These are phyloP conservation scores for Physeter macrocephalus DNA, from an alignment of 2,113 vertebrate genomes.

Conservation along the genomic window DNA sequence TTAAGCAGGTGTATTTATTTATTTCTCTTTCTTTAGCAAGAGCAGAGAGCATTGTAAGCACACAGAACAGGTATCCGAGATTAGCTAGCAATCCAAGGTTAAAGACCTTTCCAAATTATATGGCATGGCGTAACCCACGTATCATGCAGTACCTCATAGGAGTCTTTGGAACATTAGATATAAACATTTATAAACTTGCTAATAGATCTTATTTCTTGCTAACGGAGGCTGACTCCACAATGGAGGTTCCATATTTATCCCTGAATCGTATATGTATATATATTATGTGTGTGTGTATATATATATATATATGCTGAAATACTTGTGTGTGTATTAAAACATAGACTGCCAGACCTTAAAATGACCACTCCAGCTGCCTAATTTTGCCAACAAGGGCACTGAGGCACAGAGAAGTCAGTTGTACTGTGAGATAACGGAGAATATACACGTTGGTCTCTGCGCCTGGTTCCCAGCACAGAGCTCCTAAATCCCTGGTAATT, in stretches of 20 bases:
- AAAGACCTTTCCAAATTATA: neutral
- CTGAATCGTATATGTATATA: neutral
- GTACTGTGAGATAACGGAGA: neutral
- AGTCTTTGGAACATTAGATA: neutral
- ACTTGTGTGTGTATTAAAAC: neutral
- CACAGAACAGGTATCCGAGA: neutral
- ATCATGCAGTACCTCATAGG: neutral
- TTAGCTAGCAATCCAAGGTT: neutral
- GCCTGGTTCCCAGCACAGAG: neutral
- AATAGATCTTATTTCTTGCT: neutral
- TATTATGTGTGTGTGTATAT: too few relatives aligned
- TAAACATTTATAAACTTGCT: neutral
- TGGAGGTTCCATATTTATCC: neutral
- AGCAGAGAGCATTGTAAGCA: neutral
- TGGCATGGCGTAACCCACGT: neutral
- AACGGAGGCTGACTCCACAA: neutral
- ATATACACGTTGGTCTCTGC: neutral
- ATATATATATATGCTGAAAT: neutral
- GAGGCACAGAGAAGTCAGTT: neutral
- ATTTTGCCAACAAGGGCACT: neutral
- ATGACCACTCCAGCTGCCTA: neutral
- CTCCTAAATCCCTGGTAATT: neutral
- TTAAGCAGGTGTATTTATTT: neutral
- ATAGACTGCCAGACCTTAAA: neutral
- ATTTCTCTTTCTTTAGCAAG: neutral